A percentile compares a stretch with the other conserved stretches of the same genome.
phyloP scores from a whole-genome alignment of 37 sponge, comb jelly and placozoan genomes.

The Halisarca cf. caerulea region DNA sequence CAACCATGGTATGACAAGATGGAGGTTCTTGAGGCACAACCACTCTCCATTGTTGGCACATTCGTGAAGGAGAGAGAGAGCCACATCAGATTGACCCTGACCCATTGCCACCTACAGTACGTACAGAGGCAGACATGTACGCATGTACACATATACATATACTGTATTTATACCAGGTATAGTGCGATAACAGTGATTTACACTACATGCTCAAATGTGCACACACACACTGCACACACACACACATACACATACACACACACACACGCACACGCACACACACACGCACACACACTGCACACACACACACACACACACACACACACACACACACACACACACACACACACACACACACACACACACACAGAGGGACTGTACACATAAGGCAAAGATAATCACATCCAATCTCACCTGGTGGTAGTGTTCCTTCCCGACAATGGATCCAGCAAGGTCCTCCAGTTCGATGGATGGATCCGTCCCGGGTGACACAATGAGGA shows the following conservation, averaged over 20 bases:
- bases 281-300: not conserved
- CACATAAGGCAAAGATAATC: no score
- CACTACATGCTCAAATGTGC: not conserved
- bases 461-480: constrained; percentile 97
- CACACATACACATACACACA: not conserved
- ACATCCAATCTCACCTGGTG: constrained; percentile 53
- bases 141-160: not conserved
- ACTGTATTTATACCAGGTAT: no score
- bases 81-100: constrained; percentile 89
- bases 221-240: not conserved
- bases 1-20: constrained; percentile 90
- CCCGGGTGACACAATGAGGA: constrained; percentile 94
- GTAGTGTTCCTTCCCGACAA: constrained; percentile 79
- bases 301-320: not conserved
- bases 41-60: constrained; percentile 89
- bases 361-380: not conserved
- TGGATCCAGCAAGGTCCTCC: constrained; percentile 84
- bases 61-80: constrained; percentile 75
- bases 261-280: no score
- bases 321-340: no score
- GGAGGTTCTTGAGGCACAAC: constrained; percentile 98
- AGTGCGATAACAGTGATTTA: no score
- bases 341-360: no score
- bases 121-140: no score
- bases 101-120: constrained; percentile 98